phyloP scores from a whole-genome alignment of 2,888 invertebrate genomes.

The Melieria picta region DNA sequence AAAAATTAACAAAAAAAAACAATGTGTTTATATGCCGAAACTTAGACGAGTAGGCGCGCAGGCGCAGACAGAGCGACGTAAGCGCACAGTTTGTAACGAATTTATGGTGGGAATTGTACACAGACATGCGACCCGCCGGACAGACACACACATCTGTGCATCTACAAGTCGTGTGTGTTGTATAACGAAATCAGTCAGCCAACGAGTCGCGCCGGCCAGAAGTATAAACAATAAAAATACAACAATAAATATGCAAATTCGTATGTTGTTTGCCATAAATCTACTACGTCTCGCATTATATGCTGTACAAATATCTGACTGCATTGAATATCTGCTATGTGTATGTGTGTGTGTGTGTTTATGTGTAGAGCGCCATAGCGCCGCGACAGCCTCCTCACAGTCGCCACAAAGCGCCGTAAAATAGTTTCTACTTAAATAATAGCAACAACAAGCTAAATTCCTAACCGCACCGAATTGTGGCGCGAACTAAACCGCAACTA shows the following conservation, averaged over 20 bases:
- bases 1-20: too few relatives aligned
- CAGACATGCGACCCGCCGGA: not conserved
- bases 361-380: too few relatives aligned
- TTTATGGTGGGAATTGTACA: not conserved
- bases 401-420: too few relatives aligned
- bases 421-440: too few relatives aligned
- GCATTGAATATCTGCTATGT: slow-evolving; percentile 8
- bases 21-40: not conserved
- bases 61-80: not conserved
- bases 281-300: slow-evolving; percentile 11
- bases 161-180: not conserved
- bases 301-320: slow-evolving; percentile 9
- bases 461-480: too few relatives aligned
- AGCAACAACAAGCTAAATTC: too few relatives aligned
- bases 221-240: slow-evolving; percentile 3
- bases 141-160: not conserved
- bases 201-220: slow-evolving; percentile 20
- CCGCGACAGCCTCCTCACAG: too few relatives aligned
- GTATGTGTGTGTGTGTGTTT: not conserved
- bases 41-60: not conserved
- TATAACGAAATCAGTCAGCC: slow-evolving; percentile 19
- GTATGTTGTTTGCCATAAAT: slow-evolving; percentile 19
- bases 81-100: not conserved
- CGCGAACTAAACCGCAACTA: too few relatives aligned
- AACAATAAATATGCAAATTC: not conserved